Evolutionary conservation across 2,113 vertebrate genomes (phyloP).

Genomic region (Myotis brandtii): DNA sequence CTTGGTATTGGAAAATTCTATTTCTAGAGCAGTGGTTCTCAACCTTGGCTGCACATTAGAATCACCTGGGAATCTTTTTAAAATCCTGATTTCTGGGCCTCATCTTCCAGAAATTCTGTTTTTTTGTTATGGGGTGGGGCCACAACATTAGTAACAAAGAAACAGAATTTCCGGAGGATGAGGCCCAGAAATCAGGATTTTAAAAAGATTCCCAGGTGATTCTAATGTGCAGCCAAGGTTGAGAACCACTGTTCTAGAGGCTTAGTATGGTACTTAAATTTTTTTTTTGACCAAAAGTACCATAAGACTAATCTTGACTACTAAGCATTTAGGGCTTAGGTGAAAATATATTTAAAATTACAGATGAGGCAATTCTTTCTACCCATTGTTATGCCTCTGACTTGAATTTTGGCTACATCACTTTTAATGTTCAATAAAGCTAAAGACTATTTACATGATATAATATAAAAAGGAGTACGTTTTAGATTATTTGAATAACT

Average conservation of each 20-base stretch:
- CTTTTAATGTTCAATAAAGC: neutral
- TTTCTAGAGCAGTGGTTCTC: neutral
- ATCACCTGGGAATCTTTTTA: too few species aligned
- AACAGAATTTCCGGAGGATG: too few species aligned
- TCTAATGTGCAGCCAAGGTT: too few species aligned
- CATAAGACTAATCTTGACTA: neutral
- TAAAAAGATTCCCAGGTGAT: too few species aligned
- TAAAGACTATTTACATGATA: neutral
- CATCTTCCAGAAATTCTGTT: too few species aligned
- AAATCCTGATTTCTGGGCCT: too few species aligned
- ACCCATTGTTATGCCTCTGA: neutral
- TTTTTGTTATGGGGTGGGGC: too few species aligned
- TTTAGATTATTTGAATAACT: constrained; percentile 35
- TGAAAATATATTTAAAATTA: neutral
- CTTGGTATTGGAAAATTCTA: neutral
- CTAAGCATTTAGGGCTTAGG: neutral
- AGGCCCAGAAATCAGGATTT: too few species aligned
- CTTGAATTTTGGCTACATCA: neutral
- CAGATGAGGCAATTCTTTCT: neutral
- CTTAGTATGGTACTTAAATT: neutral
- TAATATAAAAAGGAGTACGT: neutral
- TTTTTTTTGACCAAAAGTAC: neutral
- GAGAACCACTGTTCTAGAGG: neutral
- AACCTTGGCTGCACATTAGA: too few species aligned
- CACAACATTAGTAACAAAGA: too few species aligned